A percentile compares a stretch with the other conserved stretches of the same genome.
These are phyloP conservation scores for Poeciliopsis turneri DNA, from an alignment of 2,797 vertebrate genomes.

Conservation along the genomic window DNA sequence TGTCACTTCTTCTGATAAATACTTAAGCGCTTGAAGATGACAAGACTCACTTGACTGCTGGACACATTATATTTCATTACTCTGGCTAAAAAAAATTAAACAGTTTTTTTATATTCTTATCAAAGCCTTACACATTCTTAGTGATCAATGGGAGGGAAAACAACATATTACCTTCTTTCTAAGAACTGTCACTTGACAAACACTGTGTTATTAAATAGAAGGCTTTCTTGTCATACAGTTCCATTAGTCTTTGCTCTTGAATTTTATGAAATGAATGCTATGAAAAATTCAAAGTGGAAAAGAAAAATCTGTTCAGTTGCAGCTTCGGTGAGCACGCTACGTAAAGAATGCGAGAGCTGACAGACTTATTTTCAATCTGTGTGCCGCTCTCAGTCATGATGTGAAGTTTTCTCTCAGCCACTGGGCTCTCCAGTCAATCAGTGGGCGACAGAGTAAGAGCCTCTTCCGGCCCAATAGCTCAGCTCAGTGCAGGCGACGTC, in stretches of 20 bases:
- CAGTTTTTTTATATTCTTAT: not conserved
- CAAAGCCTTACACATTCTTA: not conserved
- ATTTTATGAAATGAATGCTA: not conserved
- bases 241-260: not conserved
- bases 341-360: slow-evolving; percentile 27
- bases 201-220: not conserved
- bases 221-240: not conserved
- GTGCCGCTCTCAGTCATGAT: slow-evolving; percentile 43
- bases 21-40: not conserved
- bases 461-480: slow-evolving; percentile 18
- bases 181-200: not conserved
- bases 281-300: not conserved
- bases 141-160: not conserved
- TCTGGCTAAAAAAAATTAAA: not conserved
- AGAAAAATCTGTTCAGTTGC: not conserved
- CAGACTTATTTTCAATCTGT: slow-evolving; percentile 48
- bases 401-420: slow-evolving; percentile 50
- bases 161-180: not conserved
- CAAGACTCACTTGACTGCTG: not conserved
- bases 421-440: slow-evolving; percentile 43
- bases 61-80: not conserved
- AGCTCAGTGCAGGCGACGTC: slow-evolving; percentile 7
- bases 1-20: not conserved
- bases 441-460: slow-evolving; percentile 27
- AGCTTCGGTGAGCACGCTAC: slow-evolving; percentile 3